A percentile compares a stretch with the other conserved stretches of the same genome.
These are phyloP conservation scores for Buteo buteo DNA, from an alignment of 2,113 vertebrate species.

Conservation along the genomic window DNA sequence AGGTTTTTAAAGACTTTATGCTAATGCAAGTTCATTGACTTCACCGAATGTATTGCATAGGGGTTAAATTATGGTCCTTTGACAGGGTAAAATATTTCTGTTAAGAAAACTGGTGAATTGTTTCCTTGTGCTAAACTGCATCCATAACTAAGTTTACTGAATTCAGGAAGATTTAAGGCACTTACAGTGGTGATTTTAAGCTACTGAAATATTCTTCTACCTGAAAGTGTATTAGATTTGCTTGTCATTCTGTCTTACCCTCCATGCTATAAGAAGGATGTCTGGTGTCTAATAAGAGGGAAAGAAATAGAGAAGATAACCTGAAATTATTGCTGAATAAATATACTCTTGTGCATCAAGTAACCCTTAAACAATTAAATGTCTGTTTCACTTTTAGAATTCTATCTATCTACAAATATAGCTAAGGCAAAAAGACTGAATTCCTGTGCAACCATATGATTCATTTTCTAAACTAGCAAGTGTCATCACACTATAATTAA, in stretches of 20 bases:
- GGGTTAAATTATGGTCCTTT: not conserved
- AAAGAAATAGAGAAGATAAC: not conserved
- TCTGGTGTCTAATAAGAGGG: not conserved
- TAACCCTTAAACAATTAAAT: conserved; percentile 38
- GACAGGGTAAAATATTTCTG: not conserved
- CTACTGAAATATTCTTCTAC: not conserved
- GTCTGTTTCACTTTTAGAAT: conserved; percentile 25
- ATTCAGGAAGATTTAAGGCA: not conserved
- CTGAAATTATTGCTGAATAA: conserved; percentile 17
- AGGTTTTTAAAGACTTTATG: conserved; percentile 13
- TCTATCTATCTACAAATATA: conserved; percentile 22
- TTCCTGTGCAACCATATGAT: conserved; percentile 51
- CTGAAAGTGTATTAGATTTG: conserved; percentile 14
- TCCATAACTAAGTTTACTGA: not conserved
- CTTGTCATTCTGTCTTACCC: not conserved
- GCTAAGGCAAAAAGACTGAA: conserved; percentile 24
- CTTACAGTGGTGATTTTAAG: not conserved
- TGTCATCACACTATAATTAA: conserved; percentile 64
- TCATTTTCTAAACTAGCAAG: conserved; percentile 58
- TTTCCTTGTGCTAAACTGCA: not conserved
- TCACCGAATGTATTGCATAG: not conserved
- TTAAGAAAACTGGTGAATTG: not conserved
- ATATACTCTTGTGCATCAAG: not conserved
- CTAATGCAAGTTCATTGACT: conserved; percentile 1
- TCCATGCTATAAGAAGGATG: not conserved